Conservation (phyloP, 2,113 vertebrate genomes). For the Desmodus rotundus region DNA sequence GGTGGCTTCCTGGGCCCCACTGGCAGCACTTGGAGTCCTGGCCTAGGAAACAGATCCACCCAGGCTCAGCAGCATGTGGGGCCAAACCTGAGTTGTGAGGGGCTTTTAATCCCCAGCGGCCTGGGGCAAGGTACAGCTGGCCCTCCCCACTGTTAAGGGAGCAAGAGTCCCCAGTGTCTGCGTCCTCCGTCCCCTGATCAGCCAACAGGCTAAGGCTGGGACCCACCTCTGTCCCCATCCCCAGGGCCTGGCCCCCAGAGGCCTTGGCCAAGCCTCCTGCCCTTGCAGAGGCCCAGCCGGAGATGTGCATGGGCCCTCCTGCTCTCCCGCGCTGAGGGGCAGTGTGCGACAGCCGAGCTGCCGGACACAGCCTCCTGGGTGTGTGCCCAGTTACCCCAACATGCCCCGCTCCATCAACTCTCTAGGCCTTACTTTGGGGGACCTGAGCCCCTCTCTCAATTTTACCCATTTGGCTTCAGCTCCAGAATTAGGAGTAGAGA, state of each 20-base stretch:
- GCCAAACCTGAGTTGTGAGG: neutral
- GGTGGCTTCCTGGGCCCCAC: neutral
- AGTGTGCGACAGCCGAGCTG: neutral
- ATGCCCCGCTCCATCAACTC: neutral
- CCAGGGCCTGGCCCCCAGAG: neutral
- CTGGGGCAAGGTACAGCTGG: neutral
- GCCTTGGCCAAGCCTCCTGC: neutral
- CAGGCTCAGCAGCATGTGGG: neutral
- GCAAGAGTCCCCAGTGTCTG: neutral
- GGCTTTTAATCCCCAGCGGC: neutral
- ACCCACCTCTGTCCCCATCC: neutral
- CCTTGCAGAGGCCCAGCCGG: neutral
- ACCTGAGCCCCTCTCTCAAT: neutral
- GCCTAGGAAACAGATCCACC: neutral
- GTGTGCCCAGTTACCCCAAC: neutral
- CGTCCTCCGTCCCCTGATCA: too few species aligned
- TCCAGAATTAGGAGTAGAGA: neutral
- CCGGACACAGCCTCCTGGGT: neutral
- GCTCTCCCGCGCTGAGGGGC: neutral
- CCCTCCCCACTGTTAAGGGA: neutral
- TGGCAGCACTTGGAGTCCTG: neutral
- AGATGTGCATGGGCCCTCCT: neutral
- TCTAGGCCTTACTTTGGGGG: slow-evolving; percentile 46
- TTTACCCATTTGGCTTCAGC: neutral
- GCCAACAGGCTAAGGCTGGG: neutral